These are phyloP conservation scores for Gastracanthus pulcherrimus DNA, from an alignment of 2,888 invertebrate species.

Conservation along the genomic window DNA sequence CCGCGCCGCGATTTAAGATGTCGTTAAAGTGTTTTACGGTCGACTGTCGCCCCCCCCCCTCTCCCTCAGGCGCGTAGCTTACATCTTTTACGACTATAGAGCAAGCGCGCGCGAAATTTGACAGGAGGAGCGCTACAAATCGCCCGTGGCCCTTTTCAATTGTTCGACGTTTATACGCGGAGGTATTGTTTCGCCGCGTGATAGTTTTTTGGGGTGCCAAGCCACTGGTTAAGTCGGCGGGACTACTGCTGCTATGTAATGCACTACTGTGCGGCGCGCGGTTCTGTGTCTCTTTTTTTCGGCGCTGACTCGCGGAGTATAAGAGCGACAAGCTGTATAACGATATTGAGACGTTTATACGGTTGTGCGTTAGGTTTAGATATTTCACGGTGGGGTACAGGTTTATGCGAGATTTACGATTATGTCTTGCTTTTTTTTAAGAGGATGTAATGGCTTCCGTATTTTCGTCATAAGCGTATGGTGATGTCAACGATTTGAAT, in stretches of 20 bases:
- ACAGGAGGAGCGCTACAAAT: slow-evolving; percentile 49
- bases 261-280: background rate
- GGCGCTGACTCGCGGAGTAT: background rate
- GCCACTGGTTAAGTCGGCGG: too few species aligned
- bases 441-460: background rate
- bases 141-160: slow-evolving; percentile 47
- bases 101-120: slow-evolving; percentile 44
- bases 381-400: background rate
- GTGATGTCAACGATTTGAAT: background rate
- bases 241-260: background rate
- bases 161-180: slow-evolving; percentile 39
- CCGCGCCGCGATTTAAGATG: slow-evolving; percentile 45
- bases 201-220: background rate
- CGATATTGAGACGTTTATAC: slow-evolving; percentile 42
- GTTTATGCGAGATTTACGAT: background rate
- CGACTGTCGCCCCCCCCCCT: slow-evolving; percentile 9
- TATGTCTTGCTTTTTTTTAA: background rate
- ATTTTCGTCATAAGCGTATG: background rate
- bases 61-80: too few species aligned
- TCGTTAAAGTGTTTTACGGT: slow-evolving; percentile 57
- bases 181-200: slow-evolving; percentile 8
- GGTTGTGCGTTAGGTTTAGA: background rate
- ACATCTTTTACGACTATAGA: slow-evolving; percentile 13
- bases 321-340: too few species aligned
- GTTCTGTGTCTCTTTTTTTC: background rate